phyloP scores from a whole-genome alignment of 2,113 vertebrate species.

The Vulpes lagopus region DNA sequence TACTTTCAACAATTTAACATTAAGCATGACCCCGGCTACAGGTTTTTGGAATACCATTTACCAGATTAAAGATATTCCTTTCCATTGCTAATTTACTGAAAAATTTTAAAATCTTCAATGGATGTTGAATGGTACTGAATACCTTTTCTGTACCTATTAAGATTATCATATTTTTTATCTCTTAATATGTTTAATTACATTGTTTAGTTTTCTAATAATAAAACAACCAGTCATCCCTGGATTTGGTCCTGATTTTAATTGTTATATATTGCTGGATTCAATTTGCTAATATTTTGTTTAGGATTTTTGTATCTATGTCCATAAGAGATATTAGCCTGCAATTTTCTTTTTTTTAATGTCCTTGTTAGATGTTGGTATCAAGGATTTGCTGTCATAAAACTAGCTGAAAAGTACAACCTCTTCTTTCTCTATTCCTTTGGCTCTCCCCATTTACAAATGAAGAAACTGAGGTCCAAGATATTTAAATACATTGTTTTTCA shows the following conservation, averaged over 20 bases:
- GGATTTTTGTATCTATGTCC: background rate
- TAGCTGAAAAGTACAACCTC: background rate
- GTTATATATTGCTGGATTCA: background rate
- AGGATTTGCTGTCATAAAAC: background rate
- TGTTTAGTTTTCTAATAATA: conserved; percentile 37
- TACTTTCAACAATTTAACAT: conserved; percentile 2
- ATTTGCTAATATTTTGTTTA: conserved; percentile 17
- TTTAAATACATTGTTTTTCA: conserved; percentile 13
- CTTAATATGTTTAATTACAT: background rate
- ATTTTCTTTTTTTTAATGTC: background rate
- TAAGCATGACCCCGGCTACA: background rate
- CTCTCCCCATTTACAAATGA: conserved; percentile 6
- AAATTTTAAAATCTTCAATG: background rate
- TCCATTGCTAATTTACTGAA: background rate
- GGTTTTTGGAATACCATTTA: background rate
- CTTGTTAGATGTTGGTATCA: background rate
- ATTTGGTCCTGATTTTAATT: background rate
- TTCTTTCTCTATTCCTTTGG: background rate
- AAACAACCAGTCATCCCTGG: background rate
- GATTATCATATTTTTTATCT: background rate
- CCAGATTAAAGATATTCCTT: conserved; percentile 2
- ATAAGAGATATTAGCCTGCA: background rate
- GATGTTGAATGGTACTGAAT: background rate
- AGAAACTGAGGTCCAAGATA: background rate
- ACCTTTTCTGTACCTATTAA: background rate